Conservation (phyloP, 37 sponge, comb jelly and placozoan species). For the Theonella swinhoei region DNA sequence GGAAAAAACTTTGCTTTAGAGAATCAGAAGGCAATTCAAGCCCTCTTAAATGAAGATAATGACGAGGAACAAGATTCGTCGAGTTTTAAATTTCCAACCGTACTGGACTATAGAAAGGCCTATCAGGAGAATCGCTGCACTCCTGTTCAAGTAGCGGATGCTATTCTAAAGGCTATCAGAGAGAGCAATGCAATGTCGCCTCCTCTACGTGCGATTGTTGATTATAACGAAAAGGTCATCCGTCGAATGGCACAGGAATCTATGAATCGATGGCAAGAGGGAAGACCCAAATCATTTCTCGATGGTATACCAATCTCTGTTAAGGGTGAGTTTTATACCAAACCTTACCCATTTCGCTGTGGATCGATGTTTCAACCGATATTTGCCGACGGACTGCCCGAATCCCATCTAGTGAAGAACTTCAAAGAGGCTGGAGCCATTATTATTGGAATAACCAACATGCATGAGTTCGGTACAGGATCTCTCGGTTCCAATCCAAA, state of each 20-base stretch:
- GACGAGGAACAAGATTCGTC: background rate
- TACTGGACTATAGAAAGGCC: conserved; percentile 20
- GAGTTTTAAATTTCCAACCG: background rate
- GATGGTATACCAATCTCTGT: conserved; percentile 81
- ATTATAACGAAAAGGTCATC: conserved; percentile 31
- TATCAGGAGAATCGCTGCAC: conserved; percentile 9
- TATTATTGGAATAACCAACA: conserved; percentile 78
- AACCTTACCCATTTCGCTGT: conserved; percentile 22
- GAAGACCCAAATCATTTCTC: conserved; percentile 53
- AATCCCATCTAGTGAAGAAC: conserved; percentile 33
- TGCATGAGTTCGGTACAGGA: conserved; percentile 85
- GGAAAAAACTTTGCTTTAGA: background rate
- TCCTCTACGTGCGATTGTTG: conserved; percentile 59
- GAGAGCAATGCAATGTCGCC: conserved; percentile 15
- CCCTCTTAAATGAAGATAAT: background rate
- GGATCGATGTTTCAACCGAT: conserved; percentile 39
- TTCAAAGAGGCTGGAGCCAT: conserved; percentile 73
- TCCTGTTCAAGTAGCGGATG: conserved; percentile 37
- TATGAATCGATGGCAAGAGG: conserved; percentile 61
- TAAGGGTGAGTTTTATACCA: conserved; percentile 65
- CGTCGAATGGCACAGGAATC: conserved; percentile 62
- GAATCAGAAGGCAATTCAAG: conserved; percentile 6
- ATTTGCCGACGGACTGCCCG: conserved; percentile 6
- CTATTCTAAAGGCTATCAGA: conserved; percentile 23
- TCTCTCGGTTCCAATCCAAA: conserved; percentile 77